A percentile compares a stretch with the other conserved stretches of the same genome.
Conservation (phyloP, 2,113 vertebrate genomes). For the Semnopithecus entellus region DNA sequence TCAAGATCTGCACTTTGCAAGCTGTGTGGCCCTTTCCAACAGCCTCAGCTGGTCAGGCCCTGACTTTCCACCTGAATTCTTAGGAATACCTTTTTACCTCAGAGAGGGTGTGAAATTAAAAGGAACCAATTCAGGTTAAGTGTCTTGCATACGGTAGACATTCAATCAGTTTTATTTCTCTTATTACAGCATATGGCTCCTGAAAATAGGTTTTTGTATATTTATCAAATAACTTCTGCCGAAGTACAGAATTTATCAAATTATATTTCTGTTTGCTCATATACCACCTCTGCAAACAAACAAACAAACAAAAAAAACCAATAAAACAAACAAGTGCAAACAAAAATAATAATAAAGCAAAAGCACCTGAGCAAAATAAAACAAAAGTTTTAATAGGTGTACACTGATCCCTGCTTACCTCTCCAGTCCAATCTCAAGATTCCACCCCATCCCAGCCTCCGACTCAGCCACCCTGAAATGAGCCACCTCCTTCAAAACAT, state of each 20-base stretch:
- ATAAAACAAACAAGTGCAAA: not conserved
- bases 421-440: not conserved
- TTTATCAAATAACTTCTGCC: not conserved
- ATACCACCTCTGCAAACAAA: not conserved
- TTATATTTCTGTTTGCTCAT: not conserved
- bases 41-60: not conserved
- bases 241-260: not conserved
- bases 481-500: not conserved
- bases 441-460: not conserved
- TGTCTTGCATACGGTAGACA: not conserved
- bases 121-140: not conserved
- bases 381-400: not conserved
- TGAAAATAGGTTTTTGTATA: not conserved
- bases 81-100: not conserved
- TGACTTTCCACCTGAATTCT: not conserved
- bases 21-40: not conserved
- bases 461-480: not conserved
- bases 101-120: not conserved
- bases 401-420: not conserved
- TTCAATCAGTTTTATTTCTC: not conserved
- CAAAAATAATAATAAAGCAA: not conserved
- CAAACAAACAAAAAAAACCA: not conserved
- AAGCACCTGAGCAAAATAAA: not conserved
- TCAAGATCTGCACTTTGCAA: not conserved
- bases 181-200: not conserved